Conservation (phyloP, 2,113 vertebrate genomes). For the Antigone vipio region DNA sequence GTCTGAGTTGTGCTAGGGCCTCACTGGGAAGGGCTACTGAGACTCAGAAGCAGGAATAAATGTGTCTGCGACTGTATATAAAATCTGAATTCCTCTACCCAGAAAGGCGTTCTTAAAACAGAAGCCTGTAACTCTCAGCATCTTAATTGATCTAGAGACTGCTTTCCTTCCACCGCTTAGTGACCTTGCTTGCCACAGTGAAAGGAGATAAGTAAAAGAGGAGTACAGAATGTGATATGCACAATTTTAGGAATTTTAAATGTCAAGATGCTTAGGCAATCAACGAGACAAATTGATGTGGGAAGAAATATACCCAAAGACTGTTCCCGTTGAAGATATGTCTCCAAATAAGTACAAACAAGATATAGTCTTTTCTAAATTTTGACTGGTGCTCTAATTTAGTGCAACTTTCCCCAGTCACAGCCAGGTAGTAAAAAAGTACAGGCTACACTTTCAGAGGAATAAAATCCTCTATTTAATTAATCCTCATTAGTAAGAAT, state of each 20-base stretch:
- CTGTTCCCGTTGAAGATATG: neutral
- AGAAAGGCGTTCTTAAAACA: neutral
- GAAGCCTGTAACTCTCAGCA: neutral
- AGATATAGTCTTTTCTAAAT: neutral
- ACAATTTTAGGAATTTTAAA: neutral
- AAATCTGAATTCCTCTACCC: neutral
- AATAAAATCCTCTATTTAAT: neutral
- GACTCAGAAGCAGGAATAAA: neutral
- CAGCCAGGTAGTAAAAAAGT: neutral
- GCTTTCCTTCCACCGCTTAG: neutral
- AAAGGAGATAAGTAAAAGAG: neutral
- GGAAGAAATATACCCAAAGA: neutral
- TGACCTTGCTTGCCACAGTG: neutral
- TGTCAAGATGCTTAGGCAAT: neutral
- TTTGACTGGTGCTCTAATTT: neutral
- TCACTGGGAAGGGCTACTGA: neutral
- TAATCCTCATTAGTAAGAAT: neutral
- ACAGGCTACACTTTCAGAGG: neutral
- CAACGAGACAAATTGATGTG: neutral
- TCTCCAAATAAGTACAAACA: neutral
- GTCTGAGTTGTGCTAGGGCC: neutral
- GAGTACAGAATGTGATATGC: neutral
- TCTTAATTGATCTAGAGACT: neutral
- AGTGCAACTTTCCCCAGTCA: neutral
- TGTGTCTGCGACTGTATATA: neutral